These are phyloP conservation scores for Oryctes rhinoceros DNA, from an alignment of 1,140 invertebrate genomes.

Conservation along the genomic window DNA sequence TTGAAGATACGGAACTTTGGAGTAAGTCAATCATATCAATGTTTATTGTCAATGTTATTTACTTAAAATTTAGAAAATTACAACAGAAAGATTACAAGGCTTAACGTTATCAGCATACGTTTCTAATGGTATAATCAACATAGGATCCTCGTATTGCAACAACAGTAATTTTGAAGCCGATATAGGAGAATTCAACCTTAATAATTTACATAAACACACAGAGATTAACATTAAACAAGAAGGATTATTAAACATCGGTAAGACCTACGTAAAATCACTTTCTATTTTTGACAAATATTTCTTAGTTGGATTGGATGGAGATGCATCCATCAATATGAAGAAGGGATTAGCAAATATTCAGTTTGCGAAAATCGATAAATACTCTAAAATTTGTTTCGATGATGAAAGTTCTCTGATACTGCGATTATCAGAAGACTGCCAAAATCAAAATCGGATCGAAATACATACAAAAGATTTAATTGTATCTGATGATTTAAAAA, in stretches of 20 bases:
- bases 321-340: conserved; percentile 44
- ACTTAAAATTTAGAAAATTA: conserved; percentile 45
- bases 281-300: conserved; percentile 27
- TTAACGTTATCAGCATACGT: conserved; percentile 45
- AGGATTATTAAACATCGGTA: conserved; percentile 49
- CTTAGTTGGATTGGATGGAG: conserved; percentile 53
- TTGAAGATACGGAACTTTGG: conserved; percentile 45
- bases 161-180: conserved; percentile 48
- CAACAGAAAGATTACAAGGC: conserved; percentile 48
- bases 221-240: conserved; percentile 48
- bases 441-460: conserved; percentile 47
- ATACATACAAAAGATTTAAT: conserved; percentile 43
- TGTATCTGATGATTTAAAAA: conserved; percentile 28
- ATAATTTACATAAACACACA: conserved; percentile 51
- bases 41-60: not conserved
- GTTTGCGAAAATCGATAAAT: conserved; percentile 47
- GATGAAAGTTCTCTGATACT: conserved; percentile 46
- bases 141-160: conserved; percentile 51
- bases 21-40: conserved; percentile 45
- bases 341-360: conserved; percentile 51
- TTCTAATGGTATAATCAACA: conserved; percentile 47
- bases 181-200: conserved; percentile 48
- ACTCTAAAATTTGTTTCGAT: conserved; percentile 47
- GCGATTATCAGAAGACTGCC: conserved; percentile 49
- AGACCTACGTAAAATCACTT: conserved; percentile 16